Evolutionary conservation across 2,888 invertebrate species (phyloP).

Genomic region (Miltochrista miniata): DNA sequence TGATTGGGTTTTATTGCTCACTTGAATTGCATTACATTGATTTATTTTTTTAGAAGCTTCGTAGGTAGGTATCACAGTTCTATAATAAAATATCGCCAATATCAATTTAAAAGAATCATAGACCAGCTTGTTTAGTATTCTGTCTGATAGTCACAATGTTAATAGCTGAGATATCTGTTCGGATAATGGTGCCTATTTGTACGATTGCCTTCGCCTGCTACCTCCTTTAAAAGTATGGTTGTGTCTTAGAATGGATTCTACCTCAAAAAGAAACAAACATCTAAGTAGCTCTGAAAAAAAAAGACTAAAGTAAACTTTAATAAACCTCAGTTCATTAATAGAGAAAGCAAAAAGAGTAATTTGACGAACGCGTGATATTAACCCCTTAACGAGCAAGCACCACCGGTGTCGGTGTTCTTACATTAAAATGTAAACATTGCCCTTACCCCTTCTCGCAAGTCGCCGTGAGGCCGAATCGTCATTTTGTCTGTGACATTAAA

Average conservation of each 20-base stretch:
- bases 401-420: conserved; percentile 61
- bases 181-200: no score
- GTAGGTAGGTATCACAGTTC: no score
- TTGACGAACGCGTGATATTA: conserved; percentile 65
- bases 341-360: conserved; percentile 64
- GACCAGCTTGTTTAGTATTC: no score
- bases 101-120: no score
- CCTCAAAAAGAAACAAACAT: neutral
- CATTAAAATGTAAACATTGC: conserved; percentile 80
- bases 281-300: conserved; percentile 33
- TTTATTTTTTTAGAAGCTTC: no score
- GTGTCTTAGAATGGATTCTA: no score
- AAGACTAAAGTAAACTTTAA: conserved; percentile 45
- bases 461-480: conserved; percentile 65
- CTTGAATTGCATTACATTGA: no score
- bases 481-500: conserved; percentile 69
- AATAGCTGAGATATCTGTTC: no score
- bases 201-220: no score
- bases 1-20: conserved; percentile 11
- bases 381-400: conserved; percentile 68
- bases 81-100: no score
- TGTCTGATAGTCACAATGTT: no score
- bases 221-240: no score
- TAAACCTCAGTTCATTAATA: conserved; percentile 64
- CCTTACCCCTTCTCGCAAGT: conserved; percentile 71